Evolutionary conservation across 2,888 invertebrate species (phyloP).

Genomic region (Lysandra coridon): DNA sequence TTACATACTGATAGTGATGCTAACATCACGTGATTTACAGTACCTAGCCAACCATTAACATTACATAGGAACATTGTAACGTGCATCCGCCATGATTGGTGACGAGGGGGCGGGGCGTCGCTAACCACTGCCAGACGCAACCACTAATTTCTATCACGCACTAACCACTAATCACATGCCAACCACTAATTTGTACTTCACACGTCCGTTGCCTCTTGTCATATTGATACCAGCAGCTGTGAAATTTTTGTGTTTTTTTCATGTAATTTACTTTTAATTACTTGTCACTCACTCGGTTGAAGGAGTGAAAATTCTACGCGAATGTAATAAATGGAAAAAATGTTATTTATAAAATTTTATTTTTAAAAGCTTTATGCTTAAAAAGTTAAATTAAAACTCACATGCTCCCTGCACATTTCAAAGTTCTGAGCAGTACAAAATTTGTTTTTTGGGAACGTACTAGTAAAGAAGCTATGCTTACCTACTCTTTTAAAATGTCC

Average conservation of each 20-base stretch:
- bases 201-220: slow-evolving; percentile 8
- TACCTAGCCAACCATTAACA: slow-evolving; percentile 5
- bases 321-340: neutral
- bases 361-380: neutral
- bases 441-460: no score
- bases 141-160: slow-evolving; percentile 10
- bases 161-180: slow-evolving; percentile 3
- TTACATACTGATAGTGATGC: neutral
- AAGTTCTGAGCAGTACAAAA: neutral
- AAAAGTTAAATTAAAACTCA: neutral
- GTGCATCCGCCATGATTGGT: slow-evolving; percentile 4
- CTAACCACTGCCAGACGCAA: neutral
- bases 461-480: no score
- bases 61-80: neutral
- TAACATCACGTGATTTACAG: slow-evolving; percentile 1
- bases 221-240: neutral
- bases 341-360: neutral
- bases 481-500: no score
- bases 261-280: neutral
- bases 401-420: neutral
- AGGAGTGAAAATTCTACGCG: neutral
- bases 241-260: neutral
- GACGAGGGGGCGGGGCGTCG: neutral
- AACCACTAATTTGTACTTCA: neutral
- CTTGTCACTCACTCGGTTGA: neutral